A percentile compares a stretch with the other conserved stretches of the same genome.
phyloP scores from a whole-genome alignment of 2,888 invertebrate species.

The Aplocera efformata region DNA sequence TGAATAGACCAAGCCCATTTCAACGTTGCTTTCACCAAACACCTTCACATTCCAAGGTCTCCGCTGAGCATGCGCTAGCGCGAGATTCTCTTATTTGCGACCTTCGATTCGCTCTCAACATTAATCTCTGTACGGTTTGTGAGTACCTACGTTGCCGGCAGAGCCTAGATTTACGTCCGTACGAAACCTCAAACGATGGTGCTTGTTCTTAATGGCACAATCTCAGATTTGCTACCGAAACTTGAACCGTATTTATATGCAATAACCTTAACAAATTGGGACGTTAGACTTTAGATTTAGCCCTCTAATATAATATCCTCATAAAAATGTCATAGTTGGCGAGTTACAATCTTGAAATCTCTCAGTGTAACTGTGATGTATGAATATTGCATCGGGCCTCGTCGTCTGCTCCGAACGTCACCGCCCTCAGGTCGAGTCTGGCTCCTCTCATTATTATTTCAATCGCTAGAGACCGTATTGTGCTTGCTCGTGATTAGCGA shows the following conservation, averaged over 20 bases:
- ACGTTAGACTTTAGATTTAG: neutral
- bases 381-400: constrained; percentile 31
- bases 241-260: neutral
- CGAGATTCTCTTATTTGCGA: constrained; percentile 5
- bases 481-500: constrained; percentile 18
- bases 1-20: too few relatives aligned
- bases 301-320: neutral
- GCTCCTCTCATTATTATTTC: constrained; percentile 30
- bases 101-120: constrained; percentile 17
- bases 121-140: constrained; percentile 13
- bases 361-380: constrained; percentile 12
- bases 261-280: neutral
- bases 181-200: constrained; percentile 1
- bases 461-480: constrained; percentile 19
- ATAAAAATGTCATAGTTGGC: constrained; percentile 7
- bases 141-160: constrained; percentile 7
- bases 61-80: neutral
- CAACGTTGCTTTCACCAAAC: neutral
- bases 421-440: constrained; percentile 8
- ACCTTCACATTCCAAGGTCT: neutral
- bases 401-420: neutral
- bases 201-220: constrained; percentile 1
- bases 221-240: neutral
- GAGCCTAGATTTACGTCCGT: constrained; percentile 7
- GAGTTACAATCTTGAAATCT: constrained; percentile 13